Evolutionary conservation across 2,113 vertebrate species (phyloP).

Genomic region (Capreolus pygargus): DNA sequence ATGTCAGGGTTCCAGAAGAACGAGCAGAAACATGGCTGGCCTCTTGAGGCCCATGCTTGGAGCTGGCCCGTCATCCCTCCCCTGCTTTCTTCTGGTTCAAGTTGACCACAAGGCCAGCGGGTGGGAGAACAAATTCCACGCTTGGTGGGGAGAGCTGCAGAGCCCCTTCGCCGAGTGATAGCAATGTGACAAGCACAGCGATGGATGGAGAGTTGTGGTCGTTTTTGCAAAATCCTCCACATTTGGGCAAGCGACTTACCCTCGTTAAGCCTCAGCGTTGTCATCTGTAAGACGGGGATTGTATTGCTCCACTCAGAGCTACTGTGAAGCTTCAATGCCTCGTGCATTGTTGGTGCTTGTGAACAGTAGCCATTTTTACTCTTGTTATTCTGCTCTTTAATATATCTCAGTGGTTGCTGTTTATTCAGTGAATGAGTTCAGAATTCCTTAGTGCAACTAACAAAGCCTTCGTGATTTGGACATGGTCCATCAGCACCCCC

Average conservation of each 20-base stretch:
- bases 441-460: not conserved
- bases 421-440: not conserved
- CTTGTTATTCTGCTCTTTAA: not conserved
- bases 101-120: not conserved
- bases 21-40: not conserved
- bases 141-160: not conserved
- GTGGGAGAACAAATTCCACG: not conserved
- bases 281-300: not conserved
- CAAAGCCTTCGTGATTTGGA: not conserved
- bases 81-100: not conserved
- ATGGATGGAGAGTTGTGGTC: not conserved
- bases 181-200: not conserved
- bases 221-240: not conserved
- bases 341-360: not conserved
- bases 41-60: not conserved
- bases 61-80: not conserved
- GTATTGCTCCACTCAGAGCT: not conserved
- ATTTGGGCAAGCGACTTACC: not conserved
- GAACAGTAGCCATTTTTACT: not conserved
- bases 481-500: fast-evolving
- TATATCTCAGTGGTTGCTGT: not conserved
- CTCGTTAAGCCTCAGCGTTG: not conserved
- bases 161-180: not conserved
- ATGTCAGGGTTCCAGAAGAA: not conserved
- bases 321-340: not conserved